Base-by-base conservation (phyloP, 2,797 vertebrate species). In the Gymnoscopelus microlampas region DNA sequence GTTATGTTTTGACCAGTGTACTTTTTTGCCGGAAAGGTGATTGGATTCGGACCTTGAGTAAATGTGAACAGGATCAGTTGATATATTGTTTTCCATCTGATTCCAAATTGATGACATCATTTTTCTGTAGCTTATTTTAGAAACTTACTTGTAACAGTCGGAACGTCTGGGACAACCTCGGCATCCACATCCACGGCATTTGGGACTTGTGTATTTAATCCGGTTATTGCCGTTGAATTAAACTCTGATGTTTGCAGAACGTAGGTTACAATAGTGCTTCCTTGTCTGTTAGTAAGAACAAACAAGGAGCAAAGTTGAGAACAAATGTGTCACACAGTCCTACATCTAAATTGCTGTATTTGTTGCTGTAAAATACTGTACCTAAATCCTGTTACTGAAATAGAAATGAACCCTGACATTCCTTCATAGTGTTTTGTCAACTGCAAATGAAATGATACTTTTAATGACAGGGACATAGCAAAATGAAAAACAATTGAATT, bases 191-290 rank as follows among this genome's bases (percentile, higher is more conserved):
- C 2, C 39, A 44, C 9, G 39, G 7, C 73, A 0, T 57, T 23
- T 0, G 23, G 13, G 2, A 95, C 67, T 0, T 54, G 10, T 39
- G 10, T 1, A 55, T 93, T 94, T 60, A 89, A 91, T 14, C 1
- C 2, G 0, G 1, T 48, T 14, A 96, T 19, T 71, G 87, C 73
- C 0, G 23, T 0, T 0, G 60, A 10, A 2, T 56, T 66, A 44
- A 78, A 1, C 19, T 19, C 19, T 49, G 51, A 76, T 19, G 90
- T 73, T 53, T 4, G 29, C 60, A 96, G 15, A 57, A 69, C 60
- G 12, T 88, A 95, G 0, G 72, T 54, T 77, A 91, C 86, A 50
- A 90, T 55, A 66, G 95, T 62, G 61, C 95, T 96, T 78, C 96
- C 96, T 15, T 58, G 9, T 26, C 96, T 97, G 83, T 64, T 77